A percentile compares a stretch with the other conserved stretches of the same genome.
These are phyloP conservation scores for Vombatus ursinus DNA, from an alignment of 2,113 vertebrate genomes.

Conservation along the genomic window DNA sequence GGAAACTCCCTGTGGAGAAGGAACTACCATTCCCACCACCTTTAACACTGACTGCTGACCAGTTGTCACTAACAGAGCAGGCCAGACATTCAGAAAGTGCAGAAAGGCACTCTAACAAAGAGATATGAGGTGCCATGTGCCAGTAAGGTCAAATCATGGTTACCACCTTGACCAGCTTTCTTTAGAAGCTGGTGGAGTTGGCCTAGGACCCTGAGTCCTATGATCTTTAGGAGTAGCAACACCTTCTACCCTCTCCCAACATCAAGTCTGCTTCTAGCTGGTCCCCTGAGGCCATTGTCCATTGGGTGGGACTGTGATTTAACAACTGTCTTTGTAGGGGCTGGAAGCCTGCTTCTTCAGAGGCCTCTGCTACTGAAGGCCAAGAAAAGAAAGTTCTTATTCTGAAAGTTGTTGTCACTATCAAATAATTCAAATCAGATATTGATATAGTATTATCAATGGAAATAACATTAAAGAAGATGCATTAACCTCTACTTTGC, in stretches of 20 bases:
- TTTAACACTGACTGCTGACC: not conserved
- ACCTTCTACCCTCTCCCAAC: not conserved
- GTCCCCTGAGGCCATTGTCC: not conserved
- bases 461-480: not conserved
- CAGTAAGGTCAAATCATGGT: not conserved
- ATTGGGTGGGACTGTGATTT: not conserved
- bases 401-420: not conserved
- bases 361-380: not conserved
- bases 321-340: not conserved
- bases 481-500: not conserved
- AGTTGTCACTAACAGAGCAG: not conserved
- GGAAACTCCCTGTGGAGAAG: not conserved
- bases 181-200: not conserved
- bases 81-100: not conserved
- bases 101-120: not conserved
- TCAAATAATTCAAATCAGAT: not conserved
- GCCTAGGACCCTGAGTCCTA: not conserved
- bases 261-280: not conserved
- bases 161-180: not conserved
- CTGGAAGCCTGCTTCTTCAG: not conserved
- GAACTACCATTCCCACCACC: not conserved
- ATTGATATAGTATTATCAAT: not conserved
- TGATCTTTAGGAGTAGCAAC: not conserved
- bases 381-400: not conserved
- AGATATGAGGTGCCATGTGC: not conserved